Base-by-base conservation (phyloP, 37 sponge, comb jelly and placozoan species). In the Petrosia ficiformis region DNA sequence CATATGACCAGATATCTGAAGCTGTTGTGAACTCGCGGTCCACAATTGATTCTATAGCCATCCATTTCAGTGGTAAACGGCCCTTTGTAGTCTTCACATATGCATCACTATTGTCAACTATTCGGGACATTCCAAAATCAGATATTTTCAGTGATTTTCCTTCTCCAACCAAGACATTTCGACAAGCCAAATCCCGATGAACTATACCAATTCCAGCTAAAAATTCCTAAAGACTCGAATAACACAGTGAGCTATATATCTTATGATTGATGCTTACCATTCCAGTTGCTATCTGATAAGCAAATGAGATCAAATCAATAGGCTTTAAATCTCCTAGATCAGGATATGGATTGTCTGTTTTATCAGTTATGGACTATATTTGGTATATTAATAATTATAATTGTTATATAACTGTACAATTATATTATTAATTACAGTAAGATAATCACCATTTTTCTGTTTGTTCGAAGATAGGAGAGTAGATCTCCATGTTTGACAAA, bases 211-310 rank as follows among this genome's bases (percentile, higher is more conserved):
- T 56, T 25, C 81, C 80, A 64, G 89, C 74, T 8, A 89, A 72
- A 52, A 77, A 89, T 59, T 89, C 90, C 90, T 89, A 69, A 32
- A 32, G 4, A 65, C 21, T 10, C 16, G 54, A 48, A 48, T 48
- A 48, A 19, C 10, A 19, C 14, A 16, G 54, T 19, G 10, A 48
- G n/a, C n/a, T n/a, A n/a, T n/a, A n/a, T n/a, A n/a, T n/a, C n/a
- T n/a, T n/a, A n/a, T n/a, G n/a, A n/a, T n/a, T n/a, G n/a, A n/a
- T n/a, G n/a, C 80, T 79, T 59, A 92, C 92, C 92, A 92, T 92
- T 78, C 92, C 92, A 64, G 82, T 77, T 24, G 92, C 92, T 69
- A 92, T 92, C 74, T 92, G 92, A 67, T 82, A 86, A 30, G 88
- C 84, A 64, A 83, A 92, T 22, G 80, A 84, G 32, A 92, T 61